These are phyloP conservation scores for Phymanthus crucifer DNA, from an alignment of 92 coral and sea anemone species.

Conservation along the genomic window DNA sequence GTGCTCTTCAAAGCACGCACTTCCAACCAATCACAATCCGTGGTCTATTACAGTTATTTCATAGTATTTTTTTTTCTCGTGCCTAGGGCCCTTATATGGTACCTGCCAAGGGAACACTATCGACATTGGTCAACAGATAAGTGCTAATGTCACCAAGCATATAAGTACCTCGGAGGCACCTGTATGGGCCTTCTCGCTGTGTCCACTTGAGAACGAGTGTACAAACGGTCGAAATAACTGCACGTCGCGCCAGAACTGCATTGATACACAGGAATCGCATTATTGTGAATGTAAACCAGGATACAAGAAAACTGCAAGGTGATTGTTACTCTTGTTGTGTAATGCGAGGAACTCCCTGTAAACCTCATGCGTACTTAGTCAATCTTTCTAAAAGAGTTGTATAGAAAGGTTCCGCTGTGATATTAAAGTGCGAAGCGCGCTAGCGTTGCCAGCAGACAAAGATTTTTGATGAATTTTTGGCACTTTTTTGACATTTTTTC, in stretches of 20 bases:
- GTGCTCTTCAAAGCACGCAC: no score
- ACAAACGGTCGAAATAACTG: slow-evolving; percentile 77
- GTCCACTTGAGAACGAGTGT: slow-evolving; percentile 93
- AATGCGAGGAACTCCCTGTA: no score
- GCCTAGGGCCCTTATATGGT: slow-evolving; percentile 68
- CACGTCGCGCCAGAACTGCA: slow-evolving; percentile 62
- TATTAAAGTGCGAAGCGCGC: no score
- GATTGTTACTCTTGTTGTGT: no score
- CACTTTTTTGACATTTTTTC: no score
- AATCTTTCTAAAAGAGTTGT: not conserved
- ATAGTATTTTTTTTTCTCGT: not conserved
- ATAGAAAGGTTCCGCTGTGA: no score
- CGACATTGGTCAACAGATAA: slow-evolving; percentile 30
- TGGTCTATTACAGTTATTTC: not conserved
- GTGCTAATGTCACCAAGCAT: slow-evolving; percentile 26
- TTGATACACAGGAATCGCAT: slow-evolving; percentile 59
- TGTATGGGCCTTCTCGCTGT: slow-evolving; percentile 83
- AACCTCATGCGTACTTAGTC: no score
- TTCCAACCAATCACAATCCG: not conserved
- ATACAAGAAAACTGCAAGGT: slow-evolving; percentile 31
- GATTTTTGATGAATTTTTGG: no score
- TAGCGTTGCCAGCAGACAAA: no score
- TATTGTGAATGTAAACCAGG: slow-evolving; percentile 81
- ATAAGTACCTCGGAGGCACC: slow-evolving; percentile 40
- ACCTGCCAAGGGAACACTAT: slow-evolving; percentile 57